Base-by-base conservation (phyloP, 2,797 vertebrate genomes). In the Pristis pectinata region DNA sequence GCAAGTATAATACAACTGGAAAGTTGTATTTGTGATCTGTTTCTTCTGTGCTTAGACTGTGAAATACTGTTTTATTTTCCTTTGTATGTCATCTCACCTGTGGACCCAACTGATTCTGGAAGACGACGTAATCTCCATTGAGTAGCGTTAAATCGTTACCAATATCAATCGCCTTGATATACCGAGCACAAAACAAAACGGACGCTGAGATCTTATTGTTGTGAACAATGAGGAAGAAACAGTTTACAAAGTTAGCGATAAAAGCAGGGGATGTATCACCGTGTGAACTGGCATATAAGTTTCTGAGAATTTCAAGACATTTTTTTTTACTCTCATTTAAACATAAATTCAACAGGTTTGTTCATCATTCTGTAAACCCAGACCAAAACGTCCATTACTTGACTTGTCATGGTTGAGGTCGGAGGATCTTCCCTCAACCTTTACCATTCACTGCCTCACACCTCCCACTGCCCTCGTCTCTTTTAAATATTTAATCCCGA, bases 321-420 rank as follows among this genome's bases (percentile, higher is more conserved):
- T 22, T 37, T 64, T 67, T 64, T 67, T 59, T 59, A n/a, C 15
- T 41, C 87, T 67, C 37, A 67, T 67, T 10, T 67, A 61, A 67
- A 64, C 64, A 91, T 67, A 37, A 91, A 91, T 64, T 91, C 87
- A 91, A 91, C 87, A 91, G 87, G 87, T 91, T n/a, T 41, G n/a
- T 61, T 27, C n/a, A 67, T 61, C 87, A 91, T 61, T 9, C 59
- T 67, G 87, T n/a, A 19, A 17, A 59, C 56, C 59, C n/a, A 64
- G 37, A n/a, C 59, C 87, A 22, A 64, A 64, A 61, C n/a, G 19
- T 2, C 61, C n/a, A 24, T 64, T 37, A 19, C 59, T 87, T 87
- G 4, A n/a, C 53, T n/a, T 91, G 59, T 91, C 59, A 41, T 64
- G 87, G 87, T 91, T 41, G n/a, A 91, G 87, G 19, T 11, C 17